Evolutionary conservation across 2,113 vertebrate species (phyloP).

Genomic region (Scomber japonicus): DNA sequence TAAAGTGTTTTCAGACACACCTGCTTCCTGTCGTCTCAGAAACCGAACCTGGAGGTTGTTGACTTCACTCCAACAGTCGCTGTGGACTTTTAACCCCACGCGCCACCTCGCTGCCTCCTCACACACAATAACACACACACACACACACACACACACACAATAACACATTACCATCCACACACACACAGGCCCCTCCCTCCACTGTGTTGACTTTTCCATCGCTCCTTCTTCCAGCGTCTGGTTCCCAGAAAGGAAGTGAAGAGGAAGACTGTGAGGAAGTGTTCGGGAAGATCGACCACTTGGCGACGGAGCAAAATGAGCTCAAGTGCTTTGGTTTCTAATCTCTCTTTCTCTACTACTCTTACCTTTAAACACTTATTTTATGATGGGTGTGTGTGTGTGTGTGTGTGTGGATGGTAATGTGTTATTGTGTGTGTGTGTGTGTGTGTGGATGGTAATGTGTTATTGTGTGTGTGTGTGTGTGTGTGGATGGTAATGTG

Average conservation of each 20-base stretch:
- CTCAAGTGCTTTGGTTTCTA: conserved; percentile 17
- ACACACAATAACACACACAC: conserved; percentile 9
- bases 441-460: no score
- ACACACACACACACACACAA: no score
- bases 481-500: no score
- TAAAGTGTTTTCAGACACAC: neutral
- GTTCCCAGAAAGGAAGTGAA: conserved; percentile 44
- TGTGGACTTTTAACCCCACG: conserved; percentile 49
- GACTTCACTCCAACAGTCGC: neutral
- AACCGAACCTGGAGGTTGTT: neutral
- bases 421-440: no score
- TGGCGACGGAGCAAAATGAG: neutral
- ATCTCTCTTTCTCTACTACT: neutral
- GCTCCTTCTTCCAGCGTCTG: neutral
- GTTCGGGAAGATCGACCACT: conserved; percentile 4
- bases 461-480: no score
- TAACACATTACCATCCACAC: conserved; percentile 4
- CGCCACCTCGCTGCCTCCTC: conserved; percentile 1
- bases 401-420: no score
- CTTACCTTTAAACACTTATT: neutral
- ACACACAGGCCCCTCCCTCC: neutral
- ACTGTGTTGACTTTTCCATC: conserved; percentile 68
- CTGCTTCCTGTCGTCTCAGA: neutral
- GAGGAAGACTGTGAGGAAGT: conserved; percentile 6
- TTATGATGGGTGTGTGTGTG: no score